Percentiles rank a stretch among this genome's conserved stretches.
These are phyloP conservation scores for Drosophila nasuta DNA, from an alignment of 1,140 invertebrate species.

Conservation along the genomic window DNA sequence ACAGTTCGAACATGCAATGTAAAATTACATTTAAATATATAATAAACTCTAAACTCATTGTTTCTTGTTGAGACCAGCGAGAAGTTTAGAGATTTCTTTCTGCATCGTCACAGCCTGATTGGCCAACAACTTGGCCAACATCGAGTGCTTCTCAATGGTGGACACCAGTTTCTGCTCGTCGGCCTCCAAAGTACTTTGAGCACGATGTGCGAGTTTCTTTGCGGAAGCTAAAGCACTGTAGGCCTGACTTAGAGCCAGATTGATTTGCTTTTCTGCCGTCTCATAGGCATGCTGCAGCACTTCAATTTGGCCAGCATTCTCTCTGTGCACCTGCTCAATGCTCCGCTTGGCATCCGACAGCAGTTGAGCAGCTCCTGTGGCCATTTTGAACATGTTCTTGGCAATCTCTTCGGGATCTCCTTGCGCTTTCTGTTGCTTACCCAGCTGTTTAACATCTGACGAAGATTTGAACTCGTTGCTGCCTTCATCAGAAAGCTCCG, in stretches of 20 bases:
- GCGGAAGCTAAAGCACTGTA: constrained; percentile 51
- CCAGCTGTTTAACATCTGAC: background rate
- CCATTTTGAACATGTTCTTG: constrained; percentile 44
- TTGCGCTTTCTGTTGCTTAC: background rate
- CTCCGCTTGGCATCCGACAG: constrained; percentile 42
- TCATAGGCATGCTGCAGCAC: constrained; percentile 34
- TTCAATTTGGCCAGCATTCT: constrained; percentile 2
- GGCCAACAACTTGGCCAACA: constrained; percentile 56
- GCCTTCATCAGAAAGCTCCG: background rate
- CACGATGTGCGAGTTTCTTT: constrained; percentile 36
- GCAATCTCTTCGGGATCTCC: constrained; percentile 25
- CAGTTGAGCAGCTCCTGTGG: constrained; percentile 33
- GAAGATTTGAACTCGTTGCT: background rate
- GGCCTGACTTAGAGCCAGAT: constrained; percentile 49
- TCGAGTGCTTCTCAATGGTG: constrained; percentile 59
- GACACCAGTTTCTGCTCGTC: constrained; percentile 29
- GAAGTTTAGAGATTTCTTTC: constrained; percentile 49
- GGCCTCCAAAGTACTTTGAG: background rate
- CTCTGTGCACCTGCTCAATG: constrained; percentile 17
- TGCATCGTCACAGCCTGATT: constrained; percentile 53
- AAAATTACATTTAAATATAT: constrained; percentile 11
- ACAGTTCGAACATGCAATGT: constrained; percentile 37
- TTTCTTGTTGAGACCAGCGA: constrained; percentile 42
- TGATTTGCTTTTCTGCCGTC: constrained; percentile 39
- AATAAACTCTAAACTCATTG: constrained; percentile 5